Conservation (phyloP, 2,888 invertebrate species). For the Mimachlamys varia region DNA sequence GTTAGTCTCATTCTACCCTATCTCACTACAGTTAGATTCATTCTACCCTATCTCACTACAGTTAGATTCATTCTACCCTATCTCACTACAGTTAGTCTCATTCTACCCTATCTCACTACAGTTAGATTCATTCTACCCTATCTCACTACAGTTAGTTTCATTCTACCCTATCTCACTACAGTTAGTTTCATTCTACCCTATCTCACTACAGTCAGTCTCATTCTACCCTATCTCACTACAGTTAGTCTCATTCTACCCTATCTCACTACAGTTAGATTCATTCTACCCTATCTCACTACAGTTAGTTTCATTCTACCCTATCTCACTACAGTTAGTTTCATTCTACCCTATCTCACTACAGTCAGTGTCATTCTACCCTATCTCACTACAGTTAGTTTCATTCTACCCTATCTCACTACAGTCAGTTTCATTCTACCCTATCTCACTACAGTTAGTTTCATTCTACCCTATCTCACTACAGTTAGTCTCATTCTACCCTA, state of each 20-base stretch:
- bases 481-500: neutral
- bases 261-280: neutral
- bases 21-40: too few relatives aligned
- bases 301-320: neutral
- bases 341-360: too few relatives aligned
- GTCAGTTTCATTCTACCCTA: neutral
- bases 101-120: too few relatives aligned
- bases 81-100: too few relatives aligned
- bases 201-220: neutral
- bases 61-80: too few relatives aligned
- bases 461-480: neutral
- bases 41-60: too few relatives aligned
- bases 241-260: neutral
- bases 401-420: too few relatives aligned
- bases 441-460: neutral
- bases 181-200: too few relatives aligned
- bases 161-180: too few relatives aligned
- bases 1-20: too few relatives aligned
- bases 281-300: neutral
- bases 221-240: neutral
- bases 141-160: too few relatives aligned
- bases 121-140: too few relatives aligned
- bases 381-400: neutral
- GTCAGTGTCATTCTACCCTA: neutral
- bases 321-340: neutral